These are phyloP conservation scores for Timema podura DNA, from an alignment of 2,888 invertebrate species.

Conservation along the genomic window DNA sequence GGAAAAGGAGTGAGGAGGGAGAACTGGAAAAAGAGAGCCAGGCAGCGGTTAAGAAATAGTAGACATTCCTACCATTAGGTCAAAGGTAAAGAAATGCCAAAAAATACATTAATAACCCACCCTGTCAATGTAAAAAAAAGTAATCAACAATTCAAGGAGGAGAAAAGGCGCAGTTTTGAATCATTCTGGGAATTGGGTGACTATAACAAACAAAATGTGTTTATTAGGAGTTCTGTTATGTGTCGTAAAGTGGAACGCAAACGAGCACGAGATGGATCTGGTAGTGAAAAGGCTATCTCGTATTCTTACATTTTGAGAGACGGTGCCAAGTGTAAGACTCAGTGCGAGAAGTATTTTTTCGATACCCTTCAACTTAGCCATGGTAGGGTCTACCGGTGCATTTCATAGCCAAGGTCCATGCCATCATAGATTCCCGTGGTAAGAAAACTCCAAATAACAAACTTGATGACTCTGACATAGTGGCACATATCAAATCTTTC, in stretches of 20 bases:
- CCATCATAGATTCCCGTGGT: neutral
- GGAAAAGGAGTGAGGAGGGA: neutral
- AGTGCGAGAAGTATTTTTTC: neutral
- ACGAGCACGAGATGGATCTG: neutral
- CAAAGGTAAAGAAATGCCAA: too few relatives aligned
- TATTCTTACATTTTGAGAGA: too few relatives aligned
- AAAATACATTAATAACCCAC: too few relatives aligned
- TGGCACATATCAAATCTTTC: constrained; percentile 1
- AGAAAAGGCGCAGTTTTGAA: neutral
- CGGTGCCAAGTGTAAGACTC: neutral
- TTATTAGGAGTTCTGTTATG: constrained; percentile 1
- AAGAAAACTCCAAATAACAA: neutral
- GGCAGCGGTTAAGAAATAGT: neutral
- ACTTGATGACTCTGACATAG: neutral
- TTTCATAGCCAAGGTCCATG: neutral
- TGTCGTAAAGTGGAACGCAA: neutral
- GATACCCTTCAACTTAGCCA: neutral
- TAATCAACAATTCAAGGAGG: neutral
- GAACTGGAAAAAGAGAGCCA: constrained; percentile 2
- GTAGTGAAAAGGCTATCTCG: neutral
- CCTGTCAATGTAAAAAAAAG: neutral
- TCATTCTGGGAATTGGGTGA: constrained; percentile 3
- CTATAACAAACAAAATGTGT: neutral
- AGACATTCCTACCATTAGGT: neutral
- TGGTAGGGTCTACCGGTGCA: neutral